These are phyloP conservation scores for Mus caroli DNA, from an alignment of 2,797 vertebrate genomes.

Conservation along the genomic window DNA sequence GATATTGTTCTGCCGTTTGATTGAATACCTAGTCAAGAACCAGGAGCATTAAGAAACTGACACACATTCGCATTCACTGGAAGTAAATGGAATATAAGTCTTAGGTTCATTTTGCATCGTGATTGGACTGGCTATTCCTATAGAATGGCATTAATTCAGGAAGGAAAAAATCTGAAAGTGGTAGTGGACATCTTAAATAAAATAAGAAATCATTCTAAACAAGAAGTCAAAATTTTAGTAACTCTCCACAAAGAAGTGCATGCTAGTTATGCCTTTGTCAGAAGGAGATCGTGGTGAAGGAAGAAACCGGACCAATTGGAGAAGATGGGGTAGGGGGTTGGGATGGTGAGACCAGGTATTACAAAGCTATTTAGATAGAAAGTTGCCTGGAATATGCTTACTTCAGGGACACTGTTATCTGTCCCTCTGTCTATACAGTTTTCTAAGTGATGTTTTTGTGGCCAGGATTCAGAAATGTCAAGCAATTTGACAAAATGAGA, in stretches of 20 bases:
- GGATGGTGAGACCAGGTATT: no score
- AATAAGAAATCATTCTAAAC: not conserved
- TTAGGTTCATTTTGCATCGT: not conserved
- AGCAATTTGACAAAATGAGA: slow-evolving; percentile 59
- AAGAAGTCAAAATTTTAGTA: not conserved
- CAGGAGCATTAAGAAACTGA: not conserved
- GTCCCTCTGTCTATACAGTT: fast-evolving
- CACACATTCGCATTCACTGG: not conserved
- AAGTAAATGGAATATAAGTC: not conserved
- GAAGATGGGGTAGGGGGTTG: not conserved
- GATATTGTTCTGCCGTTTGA: not conserved
- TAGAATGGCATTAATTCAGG: not conserved
- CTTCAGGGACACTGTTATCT: not conserved
- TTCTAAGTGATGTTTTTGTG: not conserved
- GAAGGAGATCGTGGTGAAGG: not conserved
- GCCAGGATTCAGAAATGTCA: not conserved
- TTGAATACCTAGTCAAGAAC: not conserved
- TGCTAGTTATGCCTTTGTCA: not conserved
- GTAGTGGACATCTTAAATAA: not conserved
- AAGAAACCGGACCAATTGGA: not conserved
- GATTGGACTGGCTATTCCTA: not conserved
- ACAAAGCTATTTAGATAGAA: fast-evolving
- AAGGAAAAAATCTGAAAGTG: not conserved
- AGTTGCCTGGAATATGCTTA: not conserved
- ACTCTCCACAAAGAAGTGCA: fast-evolving